Conservation (phyloP, 2,888 invertebrate species). For the Conistra vaccinii region DNA sequence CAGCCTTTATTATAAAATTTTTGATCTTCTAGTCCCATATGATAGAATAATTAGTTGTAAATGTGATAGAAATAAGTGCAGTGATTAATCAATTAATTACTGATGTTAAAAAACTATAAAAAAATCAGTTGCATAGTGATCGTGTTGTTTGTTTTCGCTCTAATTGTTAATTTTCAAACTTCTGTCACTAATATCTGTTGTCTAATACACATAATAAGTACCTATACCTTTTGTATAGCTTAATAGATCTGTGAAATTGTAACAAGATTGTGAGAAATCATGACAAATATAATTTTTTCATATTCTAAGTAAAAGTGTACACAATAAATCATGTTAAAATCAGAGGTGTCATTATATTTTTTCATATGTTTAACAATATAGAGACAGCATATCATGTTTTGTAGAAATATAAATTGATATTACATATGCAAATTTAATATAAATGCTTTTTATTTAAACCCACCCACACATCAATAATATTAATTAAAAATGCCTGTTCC, state of each 20-base stretch:
- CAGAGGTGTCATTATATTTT: constrained; percentile 79
- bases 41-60: constrained; percentile 69
- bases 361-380: constrained; percentile 78
- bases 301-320: constrained; percentile 49
- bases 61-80: constrained; percentile 69
- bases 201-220: constrained; percentile 54
- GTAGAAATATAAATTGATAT: constrained; percentile 85
- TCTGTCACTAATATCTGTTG: constrained; percentile 56
- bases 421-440: constrained; percentile 70
- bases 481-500: too few relatives aligned
- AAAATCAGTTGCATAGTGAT: constrained; percentile 54
- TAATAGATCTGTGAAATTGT: constrained; percentile 81
- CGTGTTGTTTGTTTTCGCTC: constrained; percentile 44
- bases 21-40: constrained; percentile 84
- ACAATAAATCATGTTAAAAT: constrained; percentile 62
- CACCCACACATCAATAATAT: neutral
- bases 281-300: constrained; percentile 76
- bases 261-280: constrained; percentile 75
- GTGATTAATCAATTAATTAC: constrained; percentile 54
- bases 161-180: constrained; percentile 53
- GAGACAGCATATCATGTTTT: constrained; percentile 88
- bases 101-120: constrained; percentile 50
- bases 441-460: constrained; percentile 57
- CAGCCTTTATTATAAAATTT: constrained; percentile 46
- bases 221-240: constrained; percentile 63